Base-by-base conservation (phyloP, 1,140 invertebrate genomes). In the Maconellicoccus hirsutus region DNA sequence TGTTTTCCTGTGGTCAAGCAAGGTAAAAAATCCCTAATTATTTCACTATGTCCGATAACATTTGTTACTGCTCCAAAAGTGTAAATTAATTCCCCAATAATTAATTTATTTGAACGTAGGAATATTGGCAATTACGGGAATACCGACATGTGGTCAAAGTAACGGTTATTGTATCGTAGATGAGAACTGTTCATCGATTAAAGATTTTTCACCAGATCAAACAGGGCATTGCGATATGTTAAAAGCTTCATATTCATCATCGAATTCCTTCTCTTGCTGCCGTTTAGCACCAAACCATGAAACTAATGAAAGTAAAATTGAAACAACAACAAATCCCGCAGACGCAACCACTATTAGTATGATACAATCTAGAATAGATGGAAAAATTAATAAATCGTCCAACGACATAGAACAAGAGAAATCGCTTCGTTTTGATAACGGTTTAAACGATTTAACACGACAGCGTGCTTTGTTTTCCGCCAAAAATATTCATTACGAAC, bases 81-180 rank as follows among this genome's bases (percentile, higher is more conserved):
- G n/a, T n/a, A 33, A 33, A 6, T 33, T 33, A 33, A 33, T 33
- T 33, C 29, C n/a, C n/a, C n/a, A n/a, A 33, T 33, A 33, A 6
- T 33, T 33, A 33, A 33, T 33, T n/a, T n/a, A n/a, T n/a, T n/a
- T n/a, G n/a, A 33, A 33, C 29, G 29, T 73, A 81, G 81, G 80
- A 21, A 73, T 82, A 29, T 81, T 82, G 74, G 81, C 81, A 27
- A 81, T 82, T 71, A 78, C 79, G 23, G 80, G 81, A 0, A 80
- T 82, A 7, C 74, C 75, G 63, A 81, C 79, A 14, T 82, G 81
- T 71, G 74, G 79, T 8, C 70, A 75, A 21, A 78, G 79, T 1
- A 71, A n/a, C 0, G 81, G 81, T 4, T 82, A 82, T 72, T 82
- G 81, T 72, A 74, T 82, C 14, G 73, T 82, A 14, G 80, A 79